Conservation (phyloP, 2,888 invertebrate species). For the Acrobasis consociella region DNA sequence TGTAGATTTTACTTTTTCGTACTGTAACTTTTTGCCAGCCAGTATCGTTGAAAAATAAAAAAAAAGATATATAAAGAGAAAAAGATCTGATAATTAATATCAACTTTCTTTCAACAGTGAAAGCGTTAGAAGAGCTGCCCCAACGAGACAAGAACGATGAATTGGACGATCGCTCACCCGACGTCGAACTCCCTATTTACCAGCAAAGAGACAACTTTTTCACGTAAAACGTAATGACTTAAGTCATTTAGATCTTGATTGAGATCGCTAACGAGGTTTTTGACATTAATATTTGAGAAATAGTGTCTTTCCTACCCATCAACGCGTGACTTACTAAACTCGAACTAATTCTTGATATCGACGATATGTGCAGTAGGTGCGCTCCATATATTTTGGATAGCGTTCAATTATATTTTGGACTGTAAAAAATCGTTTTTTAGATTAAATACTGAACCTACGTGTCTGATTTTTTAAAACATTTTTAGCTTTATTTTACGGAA, state of each 20-base stretch:
- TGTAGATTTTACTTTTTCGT: background rate
- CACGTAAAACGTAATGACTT: slow-evolving; percentile 60
- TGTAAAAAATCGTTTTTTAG: too few species aligned
- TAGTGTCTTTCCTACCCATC: slow-evolving; percentile 21
- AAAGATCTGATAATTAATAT: slow-evolving; percentile 17
- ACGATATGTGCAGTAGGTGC: background rate
- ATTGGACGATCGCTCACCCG: slow-evolving; percentile 89
- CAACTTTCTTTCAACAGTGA: slow-evolving; percentile 75
- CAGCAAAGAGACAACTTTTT: slow-evolving; percentile 94
- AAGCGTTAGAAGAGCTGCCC: slow-evolving; percentile 89
- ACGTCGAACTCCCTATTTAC: slow-evolving; percentile 90
- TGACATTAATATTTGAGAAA: slow-evolving; percentile 10
- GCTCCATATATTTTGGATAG: background rate
- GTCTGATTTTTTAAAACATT: too few species aligned
- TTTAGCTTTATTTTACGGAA: too few species aligned
- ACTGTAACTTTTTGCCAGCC: background rate
- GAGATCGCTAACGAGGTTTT: slow-evolving; percentile 6
- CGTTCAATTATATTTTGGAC: background rate
- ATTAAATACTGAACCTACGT: too few species aligned
- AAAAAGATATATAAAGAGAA: background rate
- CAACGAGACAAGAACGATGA: slow-evolving; percentile 82
- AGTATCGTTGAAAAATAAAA: background rate
- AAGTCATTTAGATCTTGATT: slow-evolving; percentile 19
- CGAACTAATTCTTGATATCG: slow-evolving; percentile 26
- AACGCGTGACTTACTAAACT: slow-evolving; percentile 27